Base-by-base conservation (phyloP, 2,888 invertebrate genomes). In the Ochropleura plecta region DNA sequence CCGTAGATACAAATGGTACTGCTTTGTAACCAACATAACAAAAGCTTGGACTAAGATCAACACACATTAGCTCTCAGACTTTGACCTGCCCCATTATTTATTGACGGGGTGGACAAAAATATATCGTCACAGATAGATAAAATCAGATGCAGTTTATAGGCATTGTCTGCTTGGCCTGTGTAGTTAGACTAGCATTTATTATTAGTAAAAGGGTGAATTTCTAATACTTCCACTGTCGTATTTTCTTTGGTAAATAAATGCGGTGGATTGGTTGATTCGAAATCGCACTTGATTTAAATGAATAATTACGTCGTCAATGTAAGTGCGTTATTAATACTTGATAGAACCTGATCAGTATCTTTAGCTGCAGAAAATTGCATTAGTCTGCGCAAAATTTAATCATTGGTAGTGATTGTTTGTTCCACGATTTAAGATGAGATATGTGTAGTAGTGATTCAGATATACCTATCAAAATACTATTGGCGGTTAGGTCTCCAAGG, bases 11-110 rank as follows among this genome's bases (percentile, higher is more conserved):
- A 77, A 78, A 51, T 89, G 78, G 92, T 94, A 93, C 67, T 73
- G 78, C 65, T 70, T 77, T 82, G 87, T 87, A 81, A 79, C 78
- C 83, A 83, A 86, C 89, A 90, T 90, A 90, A 93, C 92, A 91
- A 91, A 92, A 89, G 90, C 91, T 85, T 86, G 82, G 90, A 90
- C 91, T 91, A 94, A 94, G 95, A 94, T 93, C 92, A 94, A 94
- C 94, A 94, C 93, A 95, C 92, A 94, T 95, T 94, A 92, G 94
- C 94, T 94, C 91, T 94, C 93, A 93, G 93, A 92, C 93, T 92
- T 91, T 92, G 93, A 93, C 91, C 90, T 89, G 83, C 86, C 84
- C 87, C 94, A 94, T 95, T 95, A 95, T 90, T 92, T 95, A 95
- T 95, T 94, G 95, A 95, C 90, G 91, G 85, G 40, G 86, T 82